A percentile compares a stretch with the other conserved stretches of the same genome.
These are phyloP conservation scores for Scortum barcoo DNA, from an alignment of 2,113 vertebrate species.

Conservation along the genomic window DNA sequence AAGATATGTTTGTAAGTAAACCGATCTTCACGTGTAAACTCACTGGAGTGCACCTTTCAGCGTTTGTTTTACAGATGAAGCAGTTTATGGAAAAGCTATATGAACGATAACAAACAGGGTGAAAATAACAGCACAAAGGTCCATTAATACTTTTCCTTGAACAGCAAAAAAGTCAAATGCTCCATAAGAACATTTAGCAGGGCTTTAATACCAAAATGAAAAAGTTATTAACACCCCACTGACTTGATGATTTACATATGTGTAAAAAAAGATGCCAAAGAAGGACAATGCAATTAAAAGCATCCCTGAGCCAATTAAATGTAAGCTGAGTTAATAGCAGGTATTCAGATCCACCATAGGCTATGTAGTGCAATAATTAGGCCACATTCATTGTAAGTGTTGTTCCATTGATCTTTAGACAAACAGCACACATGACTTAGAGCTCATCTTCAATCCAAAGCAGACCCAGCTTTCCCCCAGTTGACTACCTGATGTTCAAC, in stretches of 20 bases:
- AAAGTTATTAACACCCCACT: background rate
- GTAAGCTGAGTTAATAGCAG: constrained; percentile 34
- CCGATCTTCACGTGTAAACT: background rate
- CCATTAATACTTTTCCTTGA: background rate
- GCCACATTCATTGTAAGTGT: constrained; percentile 54
- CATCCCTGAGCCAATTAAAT: constrained; percentile 25
- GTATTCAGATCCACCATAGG: constrained; percentile 24
- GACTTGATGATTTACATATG: constrained; percentile 14
- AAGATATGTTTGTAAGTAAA: no score
- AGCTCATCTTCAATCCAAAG: constrained; percentile 53
- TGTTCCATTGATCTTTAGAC: constrained; percentile 53
- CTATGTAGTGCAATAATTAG: constrained; percentile 46
- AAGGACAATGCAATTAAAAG: constrained; percentile 34
- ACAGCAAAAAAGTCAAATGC: background rate
- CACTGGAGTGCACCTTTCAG: background rate
- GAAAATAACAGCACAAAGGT: background rate
- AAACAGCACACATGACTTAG: constrained; percentile 43
- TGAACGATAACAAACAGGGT: background rate
- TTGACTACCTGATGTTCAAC: constrained; percentile 60
- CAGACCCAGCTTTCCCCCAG: constrained; percentile 24
- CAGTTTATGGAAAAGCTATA: background rate
- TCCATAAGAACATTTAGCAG: background rate
- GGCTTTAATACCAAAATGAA: background rate
- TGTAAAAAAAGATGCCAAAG: constrained; percentile 18
- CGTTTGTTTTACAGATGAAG: background rate